Evolutionary conservation across 2,797 vertebrate genomes (phyloP), one percentile per base, ranked within the genome.

Genomic region (Tragelaphus oryx): DNA sequence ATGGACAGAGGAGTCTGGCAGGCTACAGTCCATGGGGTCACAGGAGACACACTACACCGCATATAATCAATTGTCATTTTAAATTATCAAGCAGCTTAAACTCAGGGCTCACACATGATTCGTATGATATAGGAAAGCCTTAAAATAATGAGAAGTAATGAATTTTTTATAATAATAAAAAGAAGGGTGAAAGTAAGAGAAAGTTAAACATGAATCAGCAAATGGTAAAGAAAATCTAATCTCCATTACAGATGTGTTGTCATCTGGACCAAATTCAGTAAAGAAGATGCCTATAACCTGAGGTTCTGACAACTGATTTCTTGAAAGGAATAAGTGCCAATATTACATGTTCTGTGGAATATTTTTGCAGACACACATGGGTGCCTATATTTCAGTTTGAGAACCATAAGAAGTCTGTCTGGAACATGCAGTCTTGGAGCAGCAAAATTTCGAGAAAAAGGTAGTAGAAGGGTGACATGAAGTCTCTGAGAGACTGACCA

Each of bases 301-400:
- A 85, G 6, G 24, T 79, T 89, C 18, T 88, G 24, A 44, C 85
- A 75, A 52, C 17, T 37, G 22, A 84, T 87, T 93, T 95, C n/a
- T 13, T 83, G n/a, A 52, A 85, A 57, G 37, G 6, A 48, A 0
- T n/a, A 33, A 68, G 1, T 44, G 24, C 9, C 24, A 81, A 59
- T 88, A 37, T 20, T 57, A 37, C 4, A 68, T 28, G 80, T 5
- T 84, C 8, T 60, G 44, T 68, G 22, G 71, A 91, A 78, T 33
- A n/a, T 59, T 81, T 65, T 83, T 16, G 26, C 8, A 24, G 41
- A 80, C 3, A 37, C n/a, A 37, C 8, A 8, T 2, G 3, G 4
- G 0, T 33, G 13, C 13, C 3, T 8, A 37, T 52, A 52, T 4
- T 37, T 84, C 60, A 85, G 16, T 48, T 41, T 75, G n/a, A 59